These are phyloP conservation scores for Fistularia tabacaria DNA, from an alignment of 2,797 vertebrate genomes.

Conservation along the genomic window DNA sequence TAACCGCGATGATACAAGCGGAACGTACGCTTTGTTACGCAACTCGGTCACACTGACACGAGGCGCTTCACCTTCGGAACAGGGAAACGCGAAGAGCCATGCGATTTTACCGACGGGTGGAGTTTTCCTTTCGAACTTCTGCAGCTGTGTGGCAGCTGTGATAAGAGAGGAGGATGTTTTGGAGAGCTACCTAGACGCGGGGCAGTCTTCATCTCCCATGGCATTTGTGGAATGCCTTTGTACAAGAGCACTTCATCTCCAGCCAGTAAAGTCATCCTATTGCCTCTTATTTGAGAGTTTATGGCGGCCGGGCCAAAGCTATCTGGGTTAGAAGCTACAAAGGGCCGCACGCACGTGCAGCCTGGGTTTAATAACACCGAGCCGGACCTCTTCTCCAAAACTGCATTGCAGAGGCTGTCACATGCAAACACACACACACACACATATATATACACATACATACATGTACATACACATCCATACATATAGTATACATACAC, in stretches of 20 bases:
- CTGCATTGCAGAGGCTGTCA: conserved; percentile 14
- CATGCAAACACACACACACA: conserved; percentile 13
- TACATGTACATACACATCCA: conserved; percentile 12
- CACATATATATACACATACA: conserved; percentile 42
- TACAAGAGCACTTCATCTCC: conserved; percentile 53
- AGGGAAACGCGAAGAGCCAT: too few species aligned
- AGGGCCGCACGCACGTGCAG: conserved; percentile 12
- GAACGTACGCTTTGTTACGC: conserved; percentile 6
- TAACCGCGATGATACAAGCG: conserved; percentile 2
- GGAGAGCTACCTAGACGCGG: conserved; percentile 56
- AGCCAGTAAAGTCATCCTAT: conserved; percentile 48
- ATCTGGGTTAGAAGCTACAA: conserved; percentile 32
- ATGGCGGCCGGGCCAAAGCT: conserved; percentile 31
- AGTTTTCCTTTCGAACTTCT: not conserved
- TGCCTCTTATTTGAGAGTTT: conserved; percentile 38
- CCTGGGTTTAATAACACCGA: conserved; percentile 10
- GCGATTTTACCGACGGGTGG: too few species aligned
- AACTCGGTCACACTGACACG: too few species aligned
- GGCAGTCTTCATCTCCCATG: conserved; percentile 45
- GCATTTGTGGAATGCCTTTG: conserved; percentile 68
- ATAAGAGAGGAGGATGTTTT: conserved; percentile 42
- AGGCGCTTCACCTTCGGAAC: too few species aligned
- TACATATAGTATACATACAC: too few species aligned
- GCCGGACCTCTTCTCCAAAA: conserved; percentile 13
- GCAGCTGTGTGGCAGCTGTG: conserved; percentile 64